phyloP scores from a whole-genome alignment of 2,888 invertebrate genomes.

The Acrobasis repandana region DNA sequence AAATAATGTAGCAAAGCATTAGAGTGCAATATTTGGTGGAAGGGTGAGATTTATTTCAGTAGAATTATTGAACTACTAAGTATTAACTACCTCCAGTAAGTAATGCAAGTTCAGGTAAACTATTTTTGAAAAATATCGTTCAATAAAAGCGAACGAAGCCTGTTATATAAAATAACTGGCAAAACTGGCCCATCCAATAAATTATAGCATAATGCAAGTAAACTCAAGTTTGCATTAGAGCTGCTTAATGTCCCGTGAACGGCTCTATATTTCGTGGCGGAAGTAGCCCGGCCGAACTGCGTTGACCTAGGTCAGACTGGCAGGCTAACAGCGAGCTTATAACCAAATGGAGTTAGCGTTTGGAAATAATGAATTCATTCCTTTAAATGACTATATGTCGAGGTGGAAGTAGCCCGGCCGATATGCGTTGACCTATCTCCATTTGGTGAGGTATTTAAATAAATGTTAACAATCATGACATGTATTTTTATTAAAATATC shows the following conservation, averaged over 20 bases:
- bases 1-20: no score
- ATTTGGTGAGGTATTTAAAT: no score
- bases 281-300: constrained; percentile 6
- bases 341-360: constrained; percentile 22
- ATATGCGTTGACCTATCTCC: no score
- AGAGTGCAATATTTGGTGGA: no score
- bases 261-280: constrained; percentile 17
- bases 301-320: constrained; percentile 16
- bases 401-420: no score
- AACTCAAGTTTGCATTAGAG: constrained; percentile 11
- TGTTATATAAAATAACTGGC: neutral
- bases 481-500: no score
- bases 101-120: neutral
- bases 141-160: neutral
- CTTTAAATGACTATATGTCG: neutral
- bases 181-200: constrained; percentile 13
- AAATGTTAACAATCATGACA: no score
- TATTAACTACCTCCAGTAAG: neutral
- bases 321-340: neutral
- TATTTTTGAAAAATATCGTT: neutral
- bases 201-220: constrained; percentile 15
- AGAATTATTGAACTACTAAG: no score
- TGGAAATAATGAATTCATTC: constrained; percentile 6
- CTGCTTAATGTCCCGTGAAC: constrained; percentile 12
- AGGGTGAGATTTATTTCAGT: no score